A percentile compares a stretch with the other conserved stretches of the same genome.
Conservation (phyloP, 2,113 vertebrate genomes). For the Campylorhamphus procurvoides region DNA sequence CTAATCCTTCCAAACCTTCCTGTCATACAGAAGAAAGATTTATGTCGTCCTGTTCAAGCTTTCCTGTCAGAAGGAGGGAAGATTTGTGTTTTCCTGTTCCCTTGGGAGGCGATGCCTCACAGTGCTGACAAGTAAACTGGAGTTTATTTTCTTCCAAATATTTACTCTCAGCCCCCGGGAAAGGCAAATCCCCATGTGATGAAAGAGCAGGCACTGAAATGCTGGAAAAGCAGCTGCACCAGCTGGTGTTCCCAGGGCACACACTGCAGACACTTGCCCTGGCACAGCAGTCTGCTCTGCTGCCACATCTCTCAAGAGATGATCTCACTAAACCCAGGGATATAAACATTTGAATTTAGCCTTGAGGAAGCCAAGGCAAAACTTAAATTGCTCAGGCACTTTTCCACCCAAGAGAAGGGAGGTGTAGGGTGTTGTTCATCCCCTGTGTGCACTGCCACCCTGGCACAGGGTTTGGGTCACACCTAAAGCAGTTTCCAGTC, state of each 20-base stretch:
- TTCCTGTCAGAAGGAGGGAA: not conserved
- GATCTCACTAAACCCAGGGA: not conserved
- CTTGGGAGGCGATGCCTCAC: not conserved
- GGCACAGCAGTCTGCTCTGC: not conserved
- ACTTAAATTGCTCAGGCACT: not conserved
- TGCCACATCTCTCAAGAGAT: not conserved
- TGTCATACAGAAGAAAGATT: not conserved
- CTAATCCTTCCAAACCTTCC: not conserved
- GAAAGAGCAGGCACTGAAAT: not conserved
- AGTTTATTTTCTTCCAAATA: not conserved
- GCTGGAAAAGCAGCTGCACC: not conserved
- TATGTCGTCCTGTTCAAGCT: not conserved
- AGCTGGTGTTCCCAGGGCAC: fast-evolving
- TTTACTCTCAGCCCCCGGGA: not conserved
- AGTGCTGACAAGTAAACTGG: not conserved
- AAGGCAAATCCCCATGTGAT: fast-evolving
- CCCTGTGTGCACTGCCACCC: fast-evolving
- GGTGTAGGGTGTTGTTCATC: fast-evolving
- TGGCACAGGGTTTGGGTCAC: fast-evolving
- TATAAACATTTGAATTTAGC: not conserved
- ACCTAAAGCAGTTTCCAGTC: not conserved
- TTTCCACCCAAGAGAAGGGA: not conserved
- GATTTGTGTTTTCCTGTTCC: not conserved
- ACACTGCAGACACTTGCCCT: fast-evolving
- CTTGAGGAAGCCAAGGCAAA: not conserved